phyloP scores from a whole-genome alignment of 1,140 invertebrate species.

The Mycetomoellerius zeteki region DNA sequence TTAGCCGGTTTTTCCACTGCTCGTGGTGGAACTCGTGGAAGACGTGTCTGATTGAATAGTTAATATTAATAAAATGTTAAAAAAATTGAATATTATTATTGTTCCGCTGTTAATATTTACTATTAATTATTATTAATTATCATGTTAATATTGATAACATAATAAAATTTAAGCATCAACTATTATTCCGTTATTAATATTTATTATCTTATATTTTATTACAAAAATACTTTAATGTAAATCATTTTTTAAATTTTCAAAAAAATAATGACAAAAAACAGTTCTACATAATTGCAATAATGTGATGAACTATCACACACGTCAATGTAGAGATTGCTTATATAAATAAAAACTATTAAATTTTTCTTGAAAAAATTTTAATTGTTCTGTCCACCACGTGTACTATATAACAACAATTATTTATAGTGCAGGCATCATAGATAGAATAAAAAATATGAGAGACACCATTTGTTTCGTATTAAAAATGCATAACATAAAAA shows the following conservation, averaged over 20 bases:
- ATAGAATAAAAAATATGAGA: slow-evolving; percentile 14
- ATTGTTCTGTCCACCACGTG: background rate
- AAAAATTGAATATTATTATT: background rate
- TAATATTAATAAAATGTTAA: slow-evolving; percentile 10
- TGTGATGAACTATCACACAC: background rate
- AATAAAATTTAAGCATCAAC: background rate
- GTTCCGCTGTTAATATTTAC: background rate
- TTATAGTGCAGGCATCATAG: background rate
- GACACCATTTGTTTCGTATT: background rate
- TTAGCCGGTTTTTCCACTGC: slow-evolving; percentile 28
- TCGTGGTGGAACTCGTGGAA: no score
- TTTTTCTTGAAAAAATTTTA: slow-evolving; percentile 22
- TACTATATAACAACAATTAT: slow-evolving; percentile 11
- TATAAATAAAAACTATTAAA: slow-evolving; percentile 1
- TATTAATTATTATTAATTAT: background rate
- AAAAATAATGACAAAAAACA: slow-evolving; percentile 14
- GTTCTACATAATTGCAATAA: background rate
- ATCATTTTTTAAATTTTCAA: background rate
- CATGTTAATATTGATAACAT: background rate
- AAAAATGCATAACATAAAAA: slow-evolving; percentile 8
- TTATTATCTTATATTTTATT: background rate
- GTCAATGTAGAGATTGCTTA: background rate
- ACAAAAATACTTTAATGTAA: background rate
- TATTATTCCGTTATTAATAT: background rate
- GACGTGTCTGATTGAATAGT: background rate